A percentile compares a stretch with the other conserved stretches of the same genome.
These are phyloP conservation scores for Ailurus styani DNA, from an alignment of 2,113 vertebrate species.

Conservation along the genomic window DNA sequence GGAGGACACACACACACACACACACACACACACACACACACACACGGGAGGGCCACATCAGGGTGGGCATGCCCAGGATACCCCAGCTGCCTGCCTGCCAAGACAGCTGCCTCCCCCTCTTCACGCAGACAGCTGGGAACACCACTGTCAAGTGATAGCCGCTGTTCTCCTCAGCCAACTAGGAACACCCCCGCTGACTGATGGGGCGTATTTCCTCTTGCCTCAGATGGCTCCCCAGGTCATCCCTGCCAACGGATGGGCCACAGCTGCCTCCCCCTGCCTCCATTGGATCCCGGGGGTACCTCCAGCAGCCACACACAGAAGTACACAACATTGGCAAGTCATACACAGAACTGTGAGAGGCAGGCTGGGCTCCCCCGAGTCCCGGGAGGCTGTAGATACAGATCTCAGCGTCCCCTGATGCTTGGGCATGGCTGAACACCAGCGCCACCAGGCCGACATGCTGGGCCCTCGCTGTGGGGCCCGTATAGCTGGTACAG, in stretches of 20 bases:
- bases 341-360: background rate
- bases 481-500: background rate
- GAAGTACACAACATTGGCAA: background rate
- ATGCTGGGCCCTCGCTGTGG: background rate
- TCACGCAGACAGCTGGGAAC: constrained; percentile 53
- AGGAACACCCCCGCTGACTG: background rate
- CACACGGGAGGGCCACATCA: background rate
- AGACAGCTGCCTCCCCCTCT: constrained; percentile 44
- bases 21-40: background rate
- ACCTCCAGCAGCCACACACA: background rate
- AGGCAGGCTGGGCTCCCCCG: background rate
- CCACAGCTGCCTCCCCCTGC: background rate
- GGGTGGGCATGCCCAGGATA: constrained; percentile 25
- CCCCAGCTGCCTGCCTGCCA: background rate
- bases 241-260: background rate
- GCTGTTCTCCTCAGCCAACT: background rate
- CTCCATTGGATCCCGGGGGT: background rate
- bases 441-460: background rate
- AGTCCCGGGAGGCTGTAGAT: background rate
- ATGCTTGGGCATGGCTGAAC: background rate
- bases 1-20: background rate
- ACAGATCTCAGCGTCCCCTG: background rate
- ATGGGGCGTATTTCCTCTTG: constrained; percentile 14
- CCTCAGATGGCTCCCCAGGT: background rate
- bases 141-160: constrained; percentile 29